These are phyloP conservation scores for Sebastes elongatus DNA, from an alignment of 2,797 vertebrate genomes.

Conservation along the genomic window DNA sequence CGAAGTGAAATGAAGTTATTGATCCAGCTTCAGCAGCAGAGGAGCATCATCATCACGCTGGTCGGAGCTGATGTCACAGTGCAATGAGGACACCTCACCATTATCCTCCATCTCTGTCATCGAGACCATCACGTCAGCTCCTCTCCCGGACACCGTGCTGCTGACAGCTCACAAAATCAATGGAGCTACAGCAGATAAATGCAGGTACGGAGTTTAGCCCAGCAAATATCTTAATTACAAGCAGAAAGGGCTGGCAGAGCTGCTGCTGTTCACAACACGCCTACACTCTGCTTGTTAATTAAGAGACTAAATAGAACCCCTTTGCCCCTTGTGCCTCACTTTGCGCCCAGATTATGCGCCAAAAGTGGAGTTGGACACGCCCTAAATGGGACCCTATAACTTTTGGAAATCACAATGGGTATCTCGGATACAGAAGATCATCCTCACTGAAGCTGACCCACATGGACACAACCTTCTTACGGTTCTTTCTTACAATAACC, in stretches of 20 bases:
- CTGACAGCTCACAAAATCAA: conserved; percentile 13
- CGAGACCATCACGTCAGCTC: neutral
- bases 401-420: too few relatives aligned
- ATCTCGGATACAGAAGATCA: too few relatives aligned
- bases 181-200: neutral
- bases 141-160: neutral
- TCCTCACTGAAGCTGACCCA: too few relatives aligned
- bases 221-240: neutral
- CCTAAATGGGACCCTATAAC: too few relatives aligned
- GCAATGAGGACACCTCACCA: neutral
- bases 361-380: too few relatives aligned
- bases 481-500: too few relatives aligned
- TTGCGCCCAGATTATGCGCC: too few relatives aligned
- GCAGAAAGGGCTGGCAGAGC: neutral
- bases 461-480: too few relatives aligned
- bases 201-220: conserved; percentile 1
- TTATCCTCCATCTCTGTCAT: neutral
- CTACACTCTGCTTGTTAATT: too few relatives aligned
- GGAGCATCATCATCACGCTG: neutral
- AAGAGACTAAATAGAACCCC: too few relatives aligned
- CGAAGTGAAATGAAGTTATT: conserved; percentile 2
- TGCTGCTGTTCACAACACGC: too few relatives aligned
- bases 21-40: neutral
- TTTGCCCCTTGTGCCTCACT: too few relatives aligned
- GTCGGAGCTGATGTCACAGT: neutral